These are phyloP conservation scores for Teleopsis dalmanni DNA, from an alignment of 1,140 invertebrate species.

Conservation along the genomic window DNA sequence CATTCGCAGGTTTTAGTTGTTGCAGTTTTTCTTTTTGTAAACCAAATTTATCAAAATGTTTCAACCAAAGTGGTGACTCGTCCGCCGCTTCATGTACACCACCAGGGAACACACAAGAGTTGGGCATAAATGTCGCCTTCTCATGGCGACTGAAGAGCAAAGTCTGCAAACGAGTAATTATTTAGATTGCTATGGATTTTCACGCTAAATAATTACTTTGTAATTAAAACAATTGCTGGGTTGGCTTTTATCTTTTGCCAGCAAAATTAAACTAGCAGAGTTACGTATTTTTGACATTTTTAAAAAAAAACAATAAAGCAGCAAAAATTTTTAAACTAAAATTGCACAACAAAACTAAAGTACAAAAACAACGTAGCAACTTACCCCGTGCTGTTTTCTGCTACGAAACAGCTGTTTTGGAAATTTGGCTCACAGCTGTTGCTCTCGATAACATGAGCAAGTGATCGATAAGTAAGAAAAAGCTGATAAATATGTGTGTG, in stretches of 20 bases:
- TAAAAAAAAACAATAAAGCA: too few relatives aligned
- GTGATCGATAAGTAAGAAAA: too few relatives aligned
- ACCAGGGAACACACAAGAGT: constrained; percentile 70
- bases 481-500: too few relatives aligned
- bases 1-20: not conserved
- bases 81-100: constrained; percentile 59
- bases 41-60: constrained; percentile 55
- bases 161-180: constrained; percentile 47
- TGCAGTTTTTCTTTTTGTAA: not conserved
- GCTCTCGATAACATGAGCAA: too few relatives aligned
- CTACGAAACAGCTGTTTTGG: too few relatives aligned
- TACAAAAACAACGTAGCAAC: not conserved
- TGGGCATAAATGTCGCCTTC: constrained; percentile 58
- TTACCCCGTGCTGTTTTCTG: not conserved
- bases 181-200: not conserved
- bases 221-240: constrained; percentile 15
- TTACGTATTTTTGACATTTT: constrained; percentile 27
- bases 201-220: constrained; percentile 5
- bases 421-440: too few relatives aligned
- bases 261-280: constrained; percentile 39
- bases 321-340: not conserved
- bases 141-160: constrained; percentile 56
- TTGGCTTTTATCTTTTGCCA: constrained; percentile 29
- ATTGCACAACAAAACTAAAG: not conserved
- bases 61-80: constrained; percentile 58